phyloP scores from a whole-genome alignment of 2,113 vertebrate genomes.

The Oceanodroma tethys region DNA sequence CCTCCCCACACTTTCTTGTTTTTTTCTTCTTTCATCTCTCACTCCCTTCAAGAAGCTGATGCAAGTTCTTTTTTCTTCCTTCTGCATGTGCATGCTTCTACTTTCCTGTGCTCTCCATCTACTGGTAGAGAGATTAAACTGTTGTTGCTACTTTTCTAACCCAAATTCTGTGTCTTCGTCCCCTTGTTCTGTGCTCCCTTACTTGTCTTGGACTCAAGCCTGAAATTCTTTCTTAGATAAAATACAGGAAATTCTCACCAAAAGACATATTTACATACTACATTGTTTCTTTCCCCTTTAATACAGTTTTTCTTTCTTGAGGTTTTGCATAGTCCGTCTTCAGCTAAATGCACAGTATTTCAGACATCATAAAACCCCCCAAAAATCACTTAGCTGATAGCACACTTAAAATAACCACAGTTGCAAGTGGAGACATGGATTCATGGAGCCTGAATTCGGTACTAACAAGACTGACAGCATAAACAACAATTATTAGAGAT shows the following conservation, averaged over 20 bases:
- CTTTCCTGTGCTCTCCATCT: conserved; percentile 25
- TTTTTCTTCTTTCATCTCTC: not conserved
- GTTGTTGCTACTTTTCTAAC: not conserved
- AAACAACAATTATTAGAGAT: not conserved
- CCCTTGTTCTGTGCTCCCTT: not conserved
- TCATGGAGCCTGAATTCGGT: not conserved
- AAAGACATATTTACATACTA: not conserved
- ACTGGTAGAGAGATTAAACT: not conserved
- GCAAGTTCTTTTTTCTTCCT: not conserved
- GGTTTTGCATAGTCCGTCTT: not conserved
- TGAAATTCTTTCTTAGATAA: conserved; percentile 16
- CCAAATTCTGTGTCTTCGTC: not conserved
- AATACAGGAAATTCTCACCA: conserved; percentile 32
- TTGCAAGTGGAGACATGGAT: not conserved
- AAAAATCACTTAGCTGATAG: not conserved
- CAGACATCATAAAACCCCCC: not conserved
- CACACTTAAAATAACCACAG: not conserved
- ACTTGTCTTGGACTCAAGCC: not conserved
- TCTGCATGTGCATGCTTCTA: not conserved
- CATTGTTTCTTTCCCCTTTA: not conserved
- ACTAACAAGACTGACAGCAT: not conserved
- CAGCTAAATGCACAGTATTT: not conserved
- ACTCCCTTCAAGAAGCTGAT: not conserved
- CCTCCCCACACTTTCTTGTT: not conserved
- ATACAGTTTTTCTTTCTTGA: not conserved